Evolutionary conservation across 2,888 invertebrate species (phyloP), one percentile per base, ranked within the genome.

Genomic region (Nezara viridula): DNA sequence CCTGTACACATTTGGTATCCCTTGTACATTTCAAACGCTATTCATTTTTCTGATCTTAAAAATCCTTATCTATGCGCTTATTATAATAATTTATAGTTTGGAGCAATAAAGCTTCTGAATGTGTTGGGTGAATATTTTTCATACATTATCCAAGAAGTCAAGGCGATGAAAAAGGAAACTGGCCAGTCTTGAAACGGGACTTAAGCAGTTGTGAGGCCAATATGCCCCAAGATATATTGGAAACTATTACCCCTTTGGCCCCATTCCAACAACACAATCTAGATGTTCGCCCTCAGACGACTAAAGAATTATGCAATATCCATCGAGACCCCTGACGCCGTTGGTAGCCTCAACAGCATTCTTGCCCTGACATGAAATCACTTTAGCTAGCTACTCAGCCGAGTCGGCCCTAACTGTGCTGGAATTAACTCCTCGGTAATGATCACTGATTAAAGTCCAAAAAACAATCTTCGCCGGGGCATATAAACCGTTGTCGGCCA

Each of bases 361-460:
- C 66, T n/a, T 12, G 81, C 44, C n/a, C 81, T 44, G 44, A 44
- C 81, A 47, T 81, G 44, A 16, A 44, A 44, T 81, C 44, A 44
- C 44, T 44, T 77, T 40, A 16, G 77, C 40, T 77, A 21, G 37
- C 9, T 44, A 81, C n/a, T 81, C 44, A n/a, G 44, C n/a, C 40
- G 81, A 47, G 5, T 21, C 44, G 12, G 44, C 44, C 10, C 60
- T 81, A 81, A 81, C 81, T 81, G 81, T 81, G 10, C 44, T 14
- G n/a, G 47, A 47, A 81, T 81, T 81, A 47, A n/a, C 44, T 73
- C 81, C 24, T n/a, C 81, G 44, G n/a, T 81, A 81, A 81, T 44
- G 81, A 44, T 81, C 81, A 44, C 44, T 81, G 81, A 47, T 81
- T 47, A 40, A 81, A 81, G 81, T 44, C 10, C 44, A 44, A 81